Evolutionary conservation across 2,113 vertebrate species (phyloP).

Genomic region (Sialia sialis): DNA sequence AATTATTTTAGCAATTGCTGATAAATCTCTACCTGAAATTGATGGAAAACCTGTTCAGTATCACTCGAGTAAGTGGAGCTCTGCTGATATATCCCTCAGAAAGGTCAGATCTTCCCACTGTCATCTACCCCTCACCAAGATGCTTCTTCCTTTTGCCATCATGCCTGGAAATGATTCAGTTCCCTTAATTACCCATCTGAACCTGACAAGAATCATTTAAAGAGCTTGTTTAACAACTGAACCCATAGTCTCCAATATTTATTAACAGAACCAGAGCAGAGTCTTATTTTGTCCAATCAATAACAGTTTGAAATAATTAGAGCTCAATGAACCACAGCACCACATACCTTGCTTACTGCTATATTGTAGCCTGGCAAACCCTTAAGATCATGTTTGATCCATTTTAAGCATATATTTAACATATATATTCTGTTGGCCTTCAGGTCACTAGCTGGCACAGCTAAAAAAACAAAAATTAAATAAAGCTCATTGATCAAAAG

Average conservation of each 20-base stretch:
- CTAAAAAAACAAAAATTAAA: not conserved
- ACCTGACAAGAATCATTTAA: not conserved
- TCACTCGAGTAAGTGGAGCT: not conserved
- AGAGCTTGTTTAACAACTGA: slow-evolving; percentile 3
- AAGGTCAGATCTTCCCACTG: not conserved
- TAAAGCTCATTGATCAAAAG: not conserved
- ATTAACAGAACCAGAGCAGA: slow-evolving; percentile 22
- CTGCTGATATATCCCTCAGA: not conserved
- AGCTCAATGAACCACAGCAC: slow-evolving; percentile 26
- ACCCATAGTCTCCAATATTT: slow-evolving; percentile 9
- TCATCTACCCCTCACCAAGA: not conserved
- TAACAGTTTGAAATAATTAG: slow-evolving; percentile 23
- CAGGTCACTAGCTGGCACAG: not conserved
- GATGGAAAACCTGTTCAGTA: not conserved
- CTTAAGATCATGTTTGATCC: not conserved
- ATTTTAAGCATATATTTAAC: not conserved
- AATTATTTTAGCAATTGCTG: not conserved
- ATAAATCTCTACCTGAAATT: not conserved
- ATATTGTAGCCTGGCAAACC: not conserved
- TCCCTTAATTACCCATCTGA: not conserved
- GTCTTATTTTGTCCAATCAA: slow-evolving; percentile 42
- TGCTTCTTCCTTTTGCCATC: not conserved
- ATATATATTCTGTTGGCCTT: not conserved
- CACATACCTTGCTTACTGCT: not conserved
- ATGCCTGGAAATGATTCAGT: not conserved